These are phyloP conservation scores for Yponomeuta evonymella DNA, from an alignment of 2,888 invertebrate species.

Conservation along the genomic window DNA sequence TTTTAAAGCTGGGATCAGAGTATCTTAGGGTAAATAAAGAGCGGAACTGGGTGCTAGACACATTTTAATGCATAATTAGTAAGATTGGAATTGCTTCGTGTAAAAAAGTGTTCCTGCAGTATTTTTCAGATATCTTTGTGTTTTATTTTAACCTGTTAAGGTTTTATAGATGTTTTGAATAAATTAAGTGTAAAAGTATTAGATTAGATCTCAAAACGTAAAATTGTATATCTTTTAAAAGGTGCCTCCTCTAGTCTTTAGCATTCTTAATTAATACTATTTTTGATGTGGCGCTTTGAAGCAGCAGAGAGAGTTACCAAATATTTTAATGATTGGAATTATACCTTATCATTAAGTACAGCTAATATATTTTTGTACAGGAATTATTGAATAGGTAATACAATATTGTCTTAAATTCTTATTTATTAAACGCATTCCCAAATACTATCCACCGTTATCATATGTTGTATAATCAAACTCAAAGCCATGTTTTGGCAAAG, in stretches of 20 bases:
- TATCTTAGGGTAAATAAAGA: neutral
- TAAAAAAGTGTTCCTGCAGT: neutral
- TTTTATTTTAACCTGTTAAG: neutral
- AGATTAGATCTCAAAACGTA: slow-evolving; percentile 14
- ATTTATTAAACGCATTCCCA: neutral
- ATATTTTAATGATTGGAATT: slow-evolving; percentile 21
- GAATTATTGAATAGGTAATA: neutral
- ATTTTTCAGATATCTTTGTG: neutral
- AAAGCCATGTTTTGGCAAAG: neutral
- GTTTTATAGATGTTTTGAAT: neutral
- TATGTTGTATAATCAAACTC: neutral
- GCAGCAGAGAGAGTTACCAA: slow-evolving; percentile 40
- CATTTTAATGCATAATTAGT: neutral
- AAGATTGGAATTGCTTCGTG: neutral
- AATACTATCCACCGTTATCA: neutral
- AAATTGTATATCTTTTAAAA: neutral
- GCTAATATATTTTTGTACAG: no score
- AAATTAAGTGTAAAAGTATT: slow-evolving; percentile 9
- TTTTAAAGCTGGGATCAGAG: neutral
- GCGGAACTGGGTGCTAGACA: neutral
- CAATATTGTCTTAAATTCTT: neutral
- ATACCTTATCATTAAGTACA: neutral
- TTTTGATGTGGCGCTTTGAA: neutral
- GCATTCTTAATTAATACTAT: no score
- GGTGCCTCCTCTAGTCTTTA: slow-evolving; percentile 22